Conservation (phyloP, 30 jellyfish, hydroid and myxozoan species). For the Aurelia coerulea region DNA sequence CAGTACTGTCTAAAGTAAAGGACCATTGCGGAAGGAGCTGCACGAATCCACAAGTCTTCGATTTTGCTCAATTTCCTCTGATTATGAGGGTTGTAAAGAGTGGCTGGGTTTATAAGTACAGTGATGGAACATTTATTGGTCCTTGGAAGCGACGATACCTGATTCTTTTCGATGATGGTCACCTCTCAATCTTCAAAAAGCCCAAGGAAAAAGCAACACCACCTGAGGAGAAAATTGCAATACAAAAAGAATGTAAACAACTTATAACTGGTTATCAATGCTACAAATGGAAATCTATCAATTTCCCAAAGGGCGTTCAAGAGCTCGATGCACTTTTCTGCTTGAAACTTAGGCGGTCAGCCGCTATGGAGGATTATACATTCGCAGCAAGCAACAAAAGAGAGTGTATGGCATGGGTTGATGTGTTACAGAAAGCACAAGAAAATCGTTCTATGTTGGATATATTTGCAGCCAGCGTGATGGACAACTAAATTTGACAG, state of each 20-base stretch:
- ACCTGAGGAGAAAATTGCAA: slow-evolving; percentile 2
- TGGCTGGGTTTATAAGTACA: slow-evolving; percentile 26
- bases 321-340: slow-evolving; percentile 30
- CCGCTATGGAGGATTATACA: background rate
- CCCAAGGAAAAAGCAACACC: background rate
- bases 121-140: background rate
- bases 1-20: too few relatives aligned
- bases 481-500: too few relatives aligned
- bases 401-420: slow-evolving; percentile 33
- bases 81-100: slow-evolving; percentile 30
- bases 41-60: too few relatives aligned
- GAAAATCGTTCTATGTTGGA: slow-evolving; percentile 3
- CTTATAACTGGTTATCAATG: slow-evolving; percentile 11
- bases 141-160: slow-evolving; percentile 30
- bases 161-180: slow-evolving; percentile 13
- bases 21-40: too few relatives aligned
- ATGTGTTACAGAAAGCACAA: background rate
- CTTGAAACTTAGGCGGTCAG: background rate
- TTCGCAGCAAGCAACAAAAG: slow-evolving; percentile 12
- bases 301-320: slow-evolving; percentile 26
- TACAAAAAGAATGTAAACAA: slow-evolving; percentile 21
- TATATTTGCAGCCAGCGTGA: background rate
- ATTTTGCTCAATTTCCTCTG: too few relatives aligned
- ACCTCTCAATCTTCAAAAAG: slow-evolving; percentile 8
- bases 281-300: slow-evolving; percentile 46